Conservation (phyloP, 2,113 vertebrate species). For the Alexandromys fortis region DNA sequence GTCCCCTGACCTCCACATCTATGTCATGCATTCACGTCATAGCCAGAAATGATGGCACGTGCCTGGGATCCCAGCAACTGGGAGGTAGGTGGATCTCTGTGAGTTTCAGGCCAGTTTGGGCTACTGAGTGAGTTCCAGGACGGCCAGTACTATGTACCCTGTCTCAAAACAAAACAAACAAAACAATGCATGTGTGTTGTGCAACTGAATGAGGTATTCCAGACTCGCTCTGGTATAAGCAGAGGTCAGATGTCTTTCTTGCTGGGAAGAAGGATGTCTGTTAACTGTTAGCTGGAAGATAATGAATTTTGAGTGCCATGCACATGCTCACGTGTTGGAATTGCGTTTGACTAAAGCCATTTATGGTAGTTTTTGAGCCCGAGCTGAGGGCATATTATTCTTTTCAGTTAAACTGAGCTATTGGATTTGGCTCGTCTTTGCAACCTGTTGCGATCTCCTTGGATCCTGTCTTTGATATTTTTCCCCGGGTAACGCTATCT, state of each 20-base stretch:
- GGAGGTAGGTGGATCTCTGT: background rate
- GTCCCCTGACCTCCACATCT: background rate
- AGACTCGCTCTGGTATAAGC: background rate
- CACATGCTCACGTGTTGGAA: background rate
- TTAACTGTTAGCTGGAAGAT: background rate
- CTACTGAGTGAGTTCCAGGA: background rate
- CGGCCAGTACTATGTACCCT: background rate
- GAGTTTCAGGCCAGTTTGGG: background rate
- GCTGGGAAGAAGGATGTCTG: background rate
- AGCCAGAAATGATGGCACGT: background rate
- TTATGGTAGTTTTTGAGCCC: background rate
- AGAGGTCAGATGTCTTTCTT: background rate
- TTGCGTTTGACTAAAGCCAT: background rate
- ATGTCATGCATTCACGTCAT: background rate
- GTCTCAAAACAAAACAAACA: background rate
- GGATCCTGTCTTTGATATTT: constrained; percentile 24
- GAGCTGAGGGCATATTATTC: background rate
- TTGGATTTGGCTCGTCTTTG: constrained; percentile 18
- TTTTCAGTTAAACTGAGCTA: background rate
- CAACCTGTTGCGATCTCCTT: constrained; percentile 37
- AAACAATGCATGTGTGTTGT: background rate
- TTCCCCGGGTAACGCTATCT: constrained; percentile 29
- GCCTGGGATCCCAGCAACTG: background rate
- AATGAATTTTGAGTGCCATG: background rate
- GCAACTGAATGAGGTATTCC: background rate